Percentiles rank a stretch among this genome's conserved stretches.
Evolutionary conservation across 2,888 invertebrate genomes (phyloP).

Genomic region (Drosophila borealis): DNA sequence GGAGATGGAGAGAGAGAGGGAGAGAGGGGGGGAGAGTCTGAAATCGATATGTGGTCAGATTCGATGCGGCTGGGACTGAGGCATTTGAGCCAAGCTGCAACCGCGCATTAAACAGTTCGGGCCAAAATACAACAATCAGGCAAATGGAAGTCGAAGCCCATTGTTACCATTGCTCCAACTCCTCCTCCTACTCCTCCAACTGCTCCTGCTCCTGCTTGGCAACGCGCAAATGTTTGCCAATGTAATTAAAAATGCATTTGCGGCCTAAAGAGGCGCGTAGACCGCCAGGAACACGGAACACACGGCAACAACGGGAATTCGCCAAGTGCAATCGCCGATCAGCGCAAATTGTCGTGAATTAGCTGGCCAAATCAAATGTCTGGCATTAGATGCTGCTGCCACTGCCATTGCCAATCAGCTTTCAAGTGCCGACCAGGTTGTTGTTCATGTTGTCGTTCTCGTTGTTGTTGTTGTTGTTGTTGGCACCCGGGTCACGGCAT

Average conservation of each 20-base stretch:
- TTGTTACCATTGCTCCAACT: conserved; percentile 21
- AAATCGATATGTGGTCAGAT: conserved; percentile 70
- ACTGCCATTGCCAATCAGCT: conserved; percentile 40
- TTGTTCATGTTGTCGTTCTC: conserved; percentile 1
- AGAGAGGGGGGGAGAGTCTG: conserved; percentile 27
- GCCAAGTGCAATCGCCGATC: conserved; percentile 58
- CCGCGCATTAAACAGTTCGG: conserved; percentile 47
- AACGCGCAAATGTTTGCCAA: conserved; percentile 71
- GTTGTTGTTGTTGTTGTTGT: background rate
- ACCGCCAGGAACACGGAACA: conserved; percentile 13
- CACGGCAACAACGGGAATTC: conserved; percentile 27
- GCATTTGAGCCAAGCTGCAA: conserved; percentile 28
- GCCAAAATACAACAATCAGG: conserved; percentile 75
- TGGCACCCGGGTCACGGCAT: conserved; percentile 50
- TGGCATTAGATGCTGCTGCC: conserved; percentile 59
- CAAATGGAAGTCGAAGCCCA: conserved; percentile 54
- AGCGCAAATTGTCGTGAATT: conserved; percentile 76
- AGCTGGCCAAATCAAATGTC: conserved; percentile 58
- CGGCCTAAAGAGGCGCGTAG: conserved; percentile 66
- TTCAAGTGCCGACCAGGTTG: conserved; percentile 63
- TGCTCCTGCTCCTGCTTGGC: conserved; percentile 23
- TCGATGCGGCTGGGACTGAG: conserved; percentile 34
- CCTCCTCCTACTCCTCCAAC: no score
- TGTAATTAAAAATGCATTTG: conserved; percentile 80
- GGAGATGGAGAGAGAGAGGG: no score